These are phyloP conservation scores for Notodonta ziczac DNA, from an alignment of 2,888 invertebrate species.

Conservation along the genomic window DNA sequence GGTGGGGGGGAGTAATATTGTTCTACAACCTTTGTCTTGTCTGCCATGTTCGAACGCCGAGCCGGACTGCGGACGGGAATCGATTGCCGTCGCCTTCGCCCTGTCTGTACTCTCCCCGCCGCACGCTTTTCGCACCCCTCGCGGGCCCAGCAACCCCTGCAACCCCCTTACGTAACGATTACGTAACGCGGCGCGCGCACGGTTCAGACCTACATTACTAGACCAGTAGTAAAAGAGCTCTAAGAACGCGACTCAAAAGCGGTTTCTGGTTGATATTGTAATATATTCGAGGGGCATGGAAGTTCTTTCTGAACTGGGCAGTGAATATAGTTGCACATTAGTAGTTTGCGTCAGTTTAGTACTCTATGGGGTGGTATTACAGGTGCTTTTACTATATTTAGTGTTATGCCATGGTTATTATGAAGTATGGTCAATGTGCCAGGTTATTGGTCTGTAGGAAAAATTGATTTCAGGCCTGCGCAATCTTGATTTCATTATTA, in stretches of 20 bases:
- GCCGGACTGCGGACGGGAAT: constrained; percentile 77
- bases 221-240: constrained; percentile 45
- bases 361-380: constrained; percentile 17
- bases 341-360: constrained; percentile 15
- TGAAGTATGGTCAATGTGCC: constrained; percentile 42
- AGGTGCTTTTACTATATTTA: constrained; percentile 20
- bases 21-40: constrained; percentile 88
- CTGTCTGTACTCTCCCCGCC: constrained; percentile 46
- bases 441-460: constrained; percentile 46
- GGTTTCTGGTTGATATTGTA: constrained; percentile 16
- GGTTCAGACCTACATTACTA: constrained; percentile 54
- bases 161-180: constrained; percentile 80
- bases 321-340: constrained; percentile 42
- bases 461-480: constrained; percentile 55
- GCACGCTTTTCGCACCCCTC: constrained; percentile 43
- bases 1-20: constrained; percentile 93
- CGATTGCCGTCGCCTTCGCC: constrained; percentile 75
- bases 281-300: constrained; percentile 23
- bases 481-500: constrained; percentile 37
- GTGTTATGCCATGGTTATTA: constrained; percentile 21
- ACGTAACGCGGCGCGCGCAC: constrained; percentile 79
- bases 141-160: constrained; percentile 57
- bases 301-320: constrained; percentile 44
- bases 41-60: constrained; percentile 87
- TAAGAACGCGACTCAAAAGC: constrained; percentile 14